phyloP scores from a whole-genome alignment of 1,140 invertebrate genomes.

The Ips nitidus region DNA sequence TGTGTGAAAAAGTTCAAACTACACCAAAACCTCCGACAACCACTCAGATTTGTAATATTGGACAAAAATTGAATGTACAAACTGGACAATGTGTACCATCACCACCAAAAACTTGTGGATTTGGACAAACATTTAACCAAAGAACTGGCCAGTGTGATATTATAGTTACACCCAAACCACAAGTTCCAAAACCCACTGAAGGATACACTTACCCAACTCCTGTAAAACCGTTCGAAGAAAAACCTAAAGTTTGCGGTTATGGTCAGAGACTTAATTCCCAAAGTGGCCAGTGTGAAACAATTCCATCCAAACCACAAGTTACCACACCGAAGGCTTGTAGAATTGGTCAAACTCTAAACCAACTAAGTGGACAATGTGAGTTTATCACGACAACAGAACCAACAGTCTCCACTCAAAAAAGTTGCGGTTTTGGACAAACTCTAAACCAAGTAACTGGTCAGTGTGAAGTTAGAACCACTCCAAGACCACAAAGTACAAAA shows the following conservation, averaged over 20 bases:
- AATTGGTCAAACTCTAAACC: too few species aligned
- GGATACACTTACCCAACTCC: too few species aligned
- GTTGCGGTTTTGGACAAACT: slow-evolving; percentile 22
- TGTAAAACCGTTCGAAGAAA: too few species aligned
- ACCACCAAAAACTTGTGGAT: background rate
- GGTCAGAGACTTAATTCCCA: too few species aligned
- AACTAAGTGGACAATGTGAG: too few species aligned
- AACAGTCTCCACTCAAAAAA: background rate
- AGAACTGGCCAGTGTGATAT: slow-evolving; percentile 13
- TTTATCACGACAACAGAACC: too few species aligned
- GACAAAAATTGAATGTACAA: slow-evolving; percentile 15
- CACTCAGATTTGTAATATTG: slow-evolving; percentile 17
- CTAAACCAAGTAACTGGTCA: background rate
- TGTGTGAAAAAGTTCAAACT: slow-evolving; percentile 11
- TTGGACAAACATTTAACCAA: slow-evolving; percentile 17
- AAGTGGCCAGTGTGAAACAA: too few species aligned
- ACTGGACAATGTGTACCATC: slow-evolving; percentile 18
- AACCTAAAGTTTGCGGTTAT: too few species aligned
- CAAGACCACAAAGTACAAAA: slow-evolving; percentile 1
- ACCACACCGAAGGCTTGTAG: background rate
- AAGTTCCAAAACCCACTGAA: background rate
- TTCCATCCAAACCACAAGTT: background rate
- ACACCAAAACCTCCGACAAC: background rate
- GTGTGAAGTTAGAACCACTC: slow-evolving; percentile 16
- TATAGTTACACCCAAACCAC: slow-evolving; percentile 1